Percentiles rank a stretch among this genome's conserved stretches.
Evolutionary conservation across 2,113 vertebrate genomes (phyloP).

Genomic region (Nibea albiflora): DNA sequence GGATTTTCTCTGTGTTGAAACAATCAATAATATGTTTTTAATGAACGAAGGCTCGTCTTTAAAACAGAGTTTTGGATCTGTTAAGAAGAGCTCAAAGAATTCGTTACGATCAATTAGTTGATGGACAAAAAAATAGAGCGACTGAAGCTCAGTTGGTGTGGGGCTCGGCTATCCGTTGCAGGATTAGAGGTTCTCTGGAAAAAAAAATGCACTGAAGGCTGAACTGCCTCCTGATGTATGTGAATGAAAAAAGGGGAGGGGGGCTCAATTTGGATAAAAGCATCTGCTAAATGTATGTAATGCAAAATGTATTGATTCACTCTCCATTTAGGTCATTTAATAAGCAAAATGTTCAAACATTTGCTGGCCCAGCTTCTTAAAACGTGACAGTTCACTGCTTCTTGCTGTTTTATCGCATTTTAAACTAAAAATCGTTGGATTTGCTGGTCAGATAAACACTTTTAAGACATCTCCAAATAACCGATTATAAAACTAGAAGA

Average conservation of each 20-base stretch:
- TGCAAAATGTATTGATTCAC: neutral
- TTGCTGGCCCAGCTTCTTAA: neutral
- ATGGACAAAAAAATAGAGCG: neutral
- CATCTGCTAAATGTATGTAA: neutral
- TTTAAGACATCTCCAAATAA: neutral
- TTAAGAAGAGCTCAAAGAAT: neutral
- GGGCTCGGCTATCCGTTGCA: too few species aligned
- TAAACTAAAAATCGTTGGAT: neutral
- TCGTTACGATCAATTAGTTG: neutral
- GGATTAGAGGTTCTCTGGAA: too few species aligned
- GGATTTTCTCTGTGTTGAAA: conserved; percentile 21
- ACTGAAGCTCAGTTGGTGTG: neutral
- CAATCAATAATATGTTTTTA: conserved; percentile 26
- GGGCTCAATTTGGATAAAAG: neutral
- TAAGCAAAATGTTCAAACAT: neutral
- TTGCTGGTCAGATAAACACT: neutral
- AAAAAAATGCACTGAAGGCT: neutral
- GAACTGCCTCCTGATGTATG: conserved; percentile 3
- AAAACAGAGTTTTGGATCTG: neutral
- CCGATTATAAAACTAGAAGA: neutral
- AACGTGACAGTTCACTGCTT: neutral
- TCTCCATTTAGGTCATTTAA: neutral
- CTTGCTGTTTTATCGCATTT: neutral
- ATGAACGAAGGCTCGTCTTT: neutral
- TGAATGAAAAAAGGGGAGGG: neutral